Percentiles rank a stretch among this genome's conserved stretches.
These are phyloP conservation scores for Scalopus aquaticus DNA, from an alignment of 2,113 vertebrate genomes.

Conservation along the genomic window DNA sequence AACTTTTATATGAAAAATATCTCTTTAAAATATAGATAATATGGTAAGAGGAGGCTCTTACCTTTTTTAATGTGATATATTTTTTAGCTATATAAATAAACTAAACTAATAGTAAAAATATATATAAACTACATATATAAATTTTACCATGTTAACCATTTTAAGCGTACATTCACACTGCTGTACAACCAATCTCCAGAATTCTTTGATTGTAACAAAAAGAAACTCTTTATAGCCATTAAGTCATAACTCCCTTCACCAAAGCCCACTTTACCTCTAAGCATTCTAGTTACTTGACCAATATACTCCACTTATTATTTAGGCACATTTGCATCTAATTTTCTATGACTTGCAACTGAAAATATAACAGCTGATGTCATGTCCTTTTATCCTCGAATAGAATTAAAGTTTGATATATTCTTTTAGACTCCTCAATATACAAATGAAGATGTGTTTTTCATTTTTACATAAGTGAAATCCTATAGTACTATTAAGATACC, in stretches of 20 bases:
- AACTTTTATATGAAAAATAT: background rate
- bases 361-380: background rate
- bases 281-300: background rate
- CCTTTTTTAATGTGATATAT: background rate
- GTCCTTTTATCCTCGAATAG: background rate
- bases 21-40: constrained; percentile 15
- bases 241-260: background rate
- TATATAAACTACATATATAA: background rate
- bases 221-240: background rate
- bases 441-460: background rate
- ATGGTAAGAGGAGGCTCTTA: no score
- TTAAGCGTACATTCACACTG: background rate
- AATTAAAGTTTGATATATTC: background rate
- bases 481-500: background rate
- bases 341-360: constrained; percentile 35
- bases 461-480: constrained; percentile 29
- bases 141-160: background rate
- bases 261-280: background rate
- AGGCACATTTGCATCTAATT: background rate
- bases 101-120: no score
- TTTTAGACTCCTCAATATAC: background rate
- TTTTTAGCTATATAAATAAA: background rate
- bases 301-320: background rate
- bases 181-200: background rate
- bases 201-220: background rate